Evolutionary conservation across 1,140 invertebrate species (phyloP).

Genomic region (Apis laboriosa): DNA sequence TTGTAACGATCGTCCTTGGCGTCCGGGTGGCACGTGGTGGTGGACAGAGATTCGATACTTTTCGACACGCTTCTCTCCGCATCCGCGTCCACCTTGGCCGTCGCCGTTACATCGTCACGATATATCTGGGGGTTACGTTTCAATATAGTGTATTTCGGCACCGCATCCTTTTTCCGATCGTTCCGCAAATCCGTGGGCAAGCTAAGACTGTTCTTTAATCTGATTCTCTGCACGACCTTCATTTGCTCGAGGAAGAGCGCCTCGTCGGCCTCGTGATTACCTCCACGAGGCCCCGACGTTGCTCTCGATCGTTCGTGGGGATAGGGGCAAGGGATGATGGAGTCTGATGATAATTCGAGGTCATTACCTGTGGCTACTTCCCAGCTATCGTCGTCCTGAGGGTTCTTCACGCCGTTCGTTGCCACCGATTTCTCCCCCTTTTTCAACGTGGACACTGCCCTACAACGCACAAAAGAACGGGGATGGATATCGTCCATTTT

Average conservation of each 20-base stretch:
- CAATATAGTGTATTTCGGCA: background rate
- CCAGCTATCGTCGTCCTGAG: conserved; percentile 67
- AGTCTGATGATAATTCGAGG: conserved; percentile 20
- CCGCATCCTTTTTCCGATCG: background rate
- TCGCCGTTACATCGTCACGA: too few relatives aligned
- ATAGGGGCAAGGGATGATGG: conserved; percentile 9
- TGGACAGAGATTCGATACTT: background rate
- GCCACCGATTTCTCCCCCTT: conserved; percentile 8
- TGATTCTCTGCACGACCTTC: conserved; percentile 11
- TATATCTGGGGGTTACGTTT: background rate
- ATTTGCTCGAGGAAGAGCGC: background rate
- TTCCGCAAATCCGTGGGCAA: conserved; percentile 13
- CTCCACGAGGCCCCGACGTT: conserved; percentile 1
- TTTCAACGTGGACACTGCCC: background rate
- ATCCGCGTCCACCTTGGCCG: background rate
- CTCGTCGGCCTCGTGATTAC: conserved; percentile 22
- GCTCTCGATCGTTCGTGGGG: conserved; percentile 16
- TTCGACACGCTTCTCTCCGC: background rate
- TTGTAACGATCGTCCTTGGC: background rate
- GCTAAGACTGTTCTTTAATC: background rate
- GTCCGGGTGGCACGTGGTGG: background rate
- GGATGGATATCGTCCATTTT: background rate
- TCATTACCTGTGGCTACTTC: conserved; percentile 72
- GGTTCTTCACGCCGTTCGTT: conserved; percentile 17
- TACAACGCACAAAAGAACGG: conserved; percentile 15